Evolutionary conservation across 2,888 invertebrate genomes (phyloP), one percentile per base, ranked within the genome.

Genomic region (Hymenopus coronatus): DNA sequence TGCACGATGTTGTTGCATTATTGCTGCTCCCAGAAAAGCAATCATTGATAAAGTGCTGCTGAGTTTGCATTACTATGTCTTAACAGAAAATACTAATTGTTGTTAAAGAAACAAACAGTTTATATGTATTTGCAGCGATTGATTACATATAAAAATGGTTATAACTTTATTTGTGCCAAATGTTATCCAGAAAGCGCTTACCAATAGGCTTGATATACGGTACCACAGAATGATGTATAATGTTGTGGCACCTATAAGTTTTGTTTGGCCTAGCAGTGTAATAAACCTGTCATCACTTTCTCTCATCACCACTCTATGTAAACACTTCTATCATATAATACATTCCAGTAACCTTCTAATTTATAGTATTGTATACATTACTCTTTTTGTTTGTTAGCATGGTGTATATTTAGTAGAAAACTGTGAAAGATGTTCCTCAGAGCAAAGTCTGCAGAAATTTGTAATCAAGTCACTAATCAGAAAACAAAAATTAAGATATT

Each of bases 161-260:
- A 70, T 70, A 70, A 70, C 20, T 70, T 40, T 84, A 3, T 27
- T 86, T 40, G 88, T 88, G 88, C 88, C 88, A 85, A 85, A 88
- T 33, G 28, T 88, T 84, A 70, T 70, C 28, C 30, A 88, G 33
- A 54, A 84, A 88, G 85, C 88, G 85, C 84, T 85, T 70, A 54
- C 54, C 40, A 88, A 84, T 82, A 88, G 86, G 81, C 86, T 86
- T 81, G 9, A 70, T 81, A 40, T 54, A 85, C 0, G 28, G 9
- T 46, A 27, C 27, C 6, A 40, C 54, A 70, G 20, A 33, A 6
- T 33, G 20, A 15, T 84, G 84, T n/a, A 84, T 33, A 54, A 70
- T 82, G 54, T 28, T 28, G 88, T 88, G 88, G 85, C 86, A 82
- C 81, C 89, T 86, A 82, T 27, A 20, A n/a, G 54, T 70, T 82